Evolutionary conservation across 2,113 vertebrate genomes (phyloP).

Genomic region (Mus pahari): DNA sequence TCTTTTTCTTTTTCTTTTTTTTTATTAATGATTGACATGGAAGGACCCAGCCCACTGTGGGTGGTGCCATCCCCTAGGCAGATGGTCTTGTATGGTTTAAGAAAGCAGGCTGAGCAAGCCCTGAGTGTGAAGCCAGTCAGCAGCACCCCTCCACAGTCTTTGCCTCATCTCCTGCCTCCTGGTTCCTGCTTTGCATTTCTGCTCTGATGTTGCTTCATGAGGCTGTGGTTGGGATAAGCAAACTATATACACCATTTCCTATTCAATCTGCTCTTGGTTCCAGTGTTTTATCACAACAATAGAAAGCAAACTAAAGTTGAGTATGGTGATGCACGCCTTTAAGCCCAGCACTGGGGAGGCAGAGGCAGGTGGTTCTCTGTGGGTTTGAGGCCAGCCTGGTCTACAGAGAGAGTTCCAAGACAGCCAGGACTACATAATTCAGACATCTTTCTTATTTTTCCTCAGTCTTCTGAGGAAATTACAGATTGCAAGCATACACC

Average conservation of each 20-base stretch:
- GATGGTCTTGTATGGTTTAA: background rate
- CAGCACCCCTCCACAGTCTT: background rate
- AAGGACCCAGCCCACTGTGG: background rate
- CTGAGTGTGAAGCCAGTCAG: background rate
- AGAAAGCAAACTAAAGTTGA: background rate
- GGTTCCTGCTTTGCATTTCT: background rate
- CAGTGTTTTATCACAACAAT: background rate
- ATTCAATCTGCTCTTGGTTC: background rate
- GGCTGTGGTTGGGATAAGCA: background rate
- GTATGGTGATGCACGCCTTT: background rate
- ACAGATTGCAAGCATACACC: background rate
- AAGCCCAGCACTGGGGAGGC: background rate
- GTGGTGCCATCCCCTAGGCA: background rate
- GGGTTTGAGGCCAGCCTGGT: background rate
- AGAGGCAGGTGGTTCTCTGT: background rate
- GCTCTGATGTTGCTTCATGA: background rate
- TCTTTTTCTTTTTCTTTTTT: background rate
- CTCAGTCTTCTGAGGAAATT: background rate
- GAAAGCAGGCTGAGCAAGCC: background rate
- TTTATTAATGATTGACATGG: background rate
- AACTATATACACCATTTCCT: background rate
- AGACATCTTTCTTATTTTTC: background rate
- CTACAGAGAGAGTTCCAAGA: background rate
- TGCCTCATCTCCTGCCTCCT: background rate
- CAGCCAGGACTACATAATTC: too few relatives aligned